Base-by-base conservation (phyloP, 2,888 invertebrate genomes). In the Tetragnatha montana region DNA sequence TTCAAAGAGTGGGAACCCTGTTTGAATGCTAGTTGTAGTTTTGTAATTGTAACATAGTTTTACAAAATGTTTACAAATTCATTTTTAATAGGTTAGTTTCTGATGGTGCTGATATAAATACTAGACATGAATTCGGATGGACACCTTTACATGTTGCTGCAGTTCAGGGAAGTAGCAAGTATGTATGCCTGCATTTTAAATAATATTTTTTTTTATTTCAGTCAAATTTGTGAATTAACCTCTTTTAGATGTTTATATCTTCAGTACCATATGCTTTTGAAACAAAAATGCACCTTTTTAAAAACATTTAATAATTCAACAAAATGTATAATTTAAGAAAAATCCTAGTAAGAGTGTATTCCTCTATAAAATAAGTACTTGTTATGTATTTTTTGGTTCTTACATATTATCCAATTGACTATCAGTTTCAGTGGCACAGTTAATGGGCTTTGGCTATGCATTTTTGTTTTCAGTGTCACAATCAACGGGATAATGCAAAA, bases 111-210 rank as follows among this genome's bases (percentile, higher is more conserved):
- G 79, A 91, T 86, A 87, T 91, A 17, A 97, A 98, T 94, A 93
- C 93, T 79, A 94, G 96, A 17, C 97, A 98, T 94, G 92, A 94
- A 49, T 94, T 97, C 78, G 98, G 98, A 81, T 98, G 98, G 98
- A 97, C 97, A 17, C 95, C 97, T 49, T 94, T 98, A 60, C 97
- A 97, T 94, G 95, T 96, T 80, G 98, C 98, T 68, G 96, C 96
- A 12, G 96, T 97, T 69, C 97, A 97, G 94, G 96, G 96, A 91
- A 95, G 95, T 92, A 19, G 92, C n/a, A 92, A 92, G 93, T 91
- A 78, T 74, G 70, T 70, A 14, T 76, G 14, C 7, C 6, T 19
- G 12, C 51, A 79, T 22, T 12, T 22, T 14, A 21, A 22, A 6
- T 14, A 22, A 74, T 19, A 19, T 19, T 68, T 19, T 22, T 6